Percentiles rank a stretch among this genome's conserved stretches.
phyloP scores from a whole-genome alignment of 2,113 vertebrate genomes.

The Theristicus caerulescens region DNA sequence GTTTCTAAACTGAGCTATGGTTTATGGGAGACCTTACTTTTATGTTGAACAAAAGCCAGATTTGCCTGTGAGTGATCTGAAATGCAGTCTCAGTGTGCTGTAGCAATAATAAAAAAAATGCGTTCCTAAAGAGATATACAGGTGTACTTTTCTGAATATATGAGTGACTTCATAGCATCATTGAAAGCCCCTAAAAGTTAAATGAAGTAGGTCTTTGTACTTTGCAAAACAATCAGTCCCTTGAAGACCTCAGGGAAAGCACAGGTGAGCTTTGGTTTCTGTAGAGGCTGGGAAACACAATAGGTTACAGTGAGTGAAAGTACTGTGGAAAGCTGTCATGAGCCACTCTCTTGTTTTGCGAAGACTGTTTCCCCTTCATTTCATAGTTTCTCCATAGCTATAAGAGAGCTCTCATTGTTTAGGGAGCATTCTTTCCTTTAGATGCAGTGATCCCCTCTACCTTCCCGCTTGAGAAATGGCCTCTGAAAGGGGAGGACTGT shows the following conservation, averaged over 20 bases:
- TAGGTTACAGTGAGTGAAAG: not conserved
- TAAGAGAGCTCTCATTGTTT: not conserved
- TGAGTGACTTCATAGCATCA: not conserved
- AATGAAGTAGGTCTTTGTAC: constrained; percentile 1
- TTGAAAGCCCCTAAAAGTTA: not conserved
- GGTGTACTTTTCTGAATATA: not conserved
- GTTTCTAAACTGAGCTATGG: not conserved
- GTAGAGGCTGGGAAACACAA: not conserved
- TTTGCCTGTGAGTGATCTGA: not conserved
- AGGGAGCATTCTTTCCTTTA: not conserved
- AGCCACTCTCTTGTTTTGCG: not conserved
- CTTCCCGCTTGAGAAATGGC: not conserved
- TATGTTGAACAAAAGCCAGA: not conserved
- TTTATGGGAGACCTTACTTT: not conserved
- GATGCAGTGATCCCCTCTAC: not conserved
- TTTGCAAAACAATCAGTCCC: not conserved
- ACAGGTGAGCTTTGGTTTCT: not conserved
- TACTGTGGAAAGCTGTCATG: not conserved
- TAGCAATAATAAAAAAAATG: not conserved
- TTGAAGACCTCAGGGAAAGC: not conserved
- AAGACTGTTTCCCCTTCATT: not conserved
- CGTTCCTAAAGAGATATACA: not conserved
- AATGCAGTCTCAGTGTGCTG: not conserved
- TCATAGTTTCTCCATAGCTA: not conserved
- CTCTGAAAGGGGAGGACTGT: not conserved